These are phyloP conservation scores for Nothocercus nigrocapillus DNA, from an alignment of 2,113 vertebrate species.

Conservation along the genomic window DNA sequence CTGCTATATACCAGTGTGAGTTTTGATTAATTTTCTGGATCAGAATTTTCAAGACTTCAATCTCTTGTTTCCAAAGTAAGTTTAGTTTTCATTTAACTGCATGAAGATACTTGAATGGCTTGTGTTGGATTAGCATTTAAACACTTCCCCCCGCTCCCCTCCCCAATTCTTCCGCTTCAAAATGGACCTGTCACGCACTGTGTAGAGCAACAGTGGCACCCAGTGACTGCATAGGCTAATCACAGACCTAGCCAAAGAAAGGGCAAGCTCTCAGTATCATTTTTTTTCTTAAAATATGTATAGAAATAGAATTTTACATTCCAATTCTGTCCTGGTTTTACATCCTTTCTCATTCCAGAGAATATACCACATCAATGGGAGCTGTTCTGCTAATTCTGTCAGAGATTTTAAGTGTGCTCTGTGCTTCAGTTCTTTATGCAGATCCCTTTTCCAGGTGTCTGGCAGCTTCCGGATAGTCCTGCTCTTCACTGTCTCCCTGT, in stretches of 20 bases:
- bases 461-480: slow-evolving; percentile 86
- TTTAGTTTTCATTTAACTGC: slow-evolving; percentile 53
- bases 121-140: slow-evolving; percentile 45
- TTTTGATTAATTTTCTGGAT: slow-evolving; percentile 64
- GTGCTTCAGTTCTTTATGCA: background rate
- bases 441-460: slow-evolving; percentile 80
- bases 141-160: background rate
- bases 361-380: rapidly evolving
- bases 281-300: background rate
- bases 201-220: slow-evolving; percentile 70
- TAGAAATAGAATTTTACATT: background rate
- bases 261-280: rapidly evolving
- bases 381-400: rapidly evolving
- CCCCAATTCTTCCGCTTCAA: background rate
- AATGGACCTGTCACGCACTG: background rate
- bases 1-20: slow-evolving; percentile 22
- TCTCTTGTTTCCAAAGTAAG: slow-evolving; percentile 4
- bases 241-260: background rate
- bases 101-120: slow-evolving; percentile 35
- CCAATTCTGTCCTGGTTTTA: background rate
- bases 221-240: slow-evolving; percentile 49
- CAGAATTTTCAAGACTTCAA: slow-evolving; percentile 45
- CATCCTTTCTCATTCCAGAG: background rate
- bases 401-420: background rate
- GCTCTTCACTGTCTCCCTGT: slow-evolving; percentile 88